phyloP scores from a whole-genome alignment of 2,888 invertebrate genomes.

The Melanchra persicariae region DNA sequence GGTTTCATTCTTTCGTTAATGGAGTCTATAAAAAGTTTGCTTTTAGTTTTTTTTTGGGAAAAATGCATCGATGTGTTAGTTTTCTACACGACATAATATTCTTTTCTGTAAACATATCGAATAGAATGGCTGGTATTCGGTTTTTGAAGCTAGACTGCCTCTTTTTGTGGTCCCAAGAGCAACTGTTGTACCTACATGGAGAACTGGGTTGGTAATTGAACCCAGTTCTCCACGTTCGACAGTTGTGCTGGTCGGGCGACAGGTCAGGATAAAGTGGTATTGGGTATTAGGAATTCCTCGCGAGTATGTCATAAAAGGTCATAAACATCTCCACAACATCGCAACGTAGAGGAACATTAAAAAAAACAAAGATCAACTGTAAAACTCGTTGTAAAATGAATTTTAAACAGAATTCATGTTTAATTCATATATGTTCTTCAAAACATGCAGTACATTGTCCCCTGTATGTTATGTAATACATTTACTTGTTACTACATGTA shows the following conservation, averaged over 20 bases:
- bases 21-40: neutral
- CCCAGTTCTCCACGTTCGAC: too few relatives aligned
- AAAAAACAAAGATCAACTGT: neutral
- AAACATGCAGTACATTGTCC: conserved; percentile 39
- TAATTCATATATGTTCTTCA: conserved; percentile 17
- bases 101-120: too few relatives aligned
- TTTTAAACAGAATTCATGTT: conserved; percentile 21
- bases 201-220: too few relatives aligned
- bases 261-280: too few relatives aligned
- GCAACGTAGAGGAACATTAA: neutral
- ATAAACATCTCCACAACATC: neutral
- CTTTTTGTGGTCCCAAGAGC: neutral
- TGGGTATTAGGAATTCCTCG: too few relatives aligned
- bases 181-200: too few relatives aligned
- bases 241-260: too few relatives aligned
- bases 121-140: neutral
- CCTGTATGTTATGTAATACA: conserved; percentile 13
- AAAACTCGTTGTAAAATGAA: neutral
- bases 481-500: conserved; percentile 26
- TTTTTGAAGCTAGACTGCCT: neutral
- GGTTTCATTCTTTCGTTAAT: conserved; percentile 18
- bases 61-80: neutral
- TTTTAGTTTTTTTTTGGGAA: too few relatives aligned
- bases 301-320: too few relatives aligned
- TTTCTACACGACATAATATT: neutral